Percentiles rank a stretch among this genome's conserved stretches.
These are phyloP conservation scores for Apocheima hispidaria DNA, from an alignment of 2,888 invertebrate species.

Conservation along the genomic window DNA sequence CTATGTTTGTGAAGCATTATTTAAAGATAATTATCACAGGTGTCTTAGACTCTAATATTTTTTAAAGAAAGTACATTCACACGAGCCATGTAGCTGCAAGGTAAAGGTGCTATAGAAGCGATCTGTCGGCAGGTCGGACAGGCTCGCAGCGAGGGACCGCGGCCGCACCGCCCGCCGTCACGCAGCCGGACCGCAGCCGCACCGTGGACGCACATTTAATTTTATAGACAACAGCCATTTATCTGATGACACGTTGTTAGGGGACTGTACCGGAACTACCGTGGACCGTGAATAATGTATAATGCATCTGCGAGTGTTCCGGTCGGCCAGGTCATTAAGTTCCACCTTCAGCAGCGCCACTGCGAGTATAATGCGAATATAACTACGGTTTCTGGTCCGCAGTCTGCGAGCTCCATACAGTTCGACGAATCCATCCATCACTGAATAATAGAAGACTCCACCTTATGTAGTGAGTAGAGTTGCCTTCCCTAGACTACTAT, in stretches of 20 bases:
- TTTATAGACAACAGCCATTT: constrained; percentile 9
- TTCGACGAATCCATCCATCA: not conserved
- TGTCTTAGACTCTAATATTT: not conserved
- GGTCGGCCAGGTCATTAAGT: not conserved
- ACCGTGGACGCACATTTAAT: not conserved
- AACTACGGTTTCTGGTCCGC: not conserved
- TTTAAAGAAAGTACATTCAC: no score
- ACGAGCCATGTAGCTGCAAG: no score
- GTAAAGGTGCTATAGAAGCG: no score
- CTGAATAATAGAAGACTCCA: not conserved
- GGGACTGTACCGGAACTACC: constrained; percentile 7
- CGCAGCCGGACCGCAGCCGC: not conserved
- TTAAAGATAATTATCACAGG: no score
- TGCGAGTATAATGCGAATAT: not conserved
- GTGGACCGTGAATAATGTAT: constrained; percentile 21
- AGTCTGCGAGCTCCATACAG: not conserved
- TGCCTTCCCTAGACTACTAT: not conserved
- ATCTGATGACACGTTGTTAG: constrained; percentile 19
- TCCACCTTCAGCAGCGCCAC: not conserved
- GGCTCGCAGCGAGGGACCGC: not conserved
- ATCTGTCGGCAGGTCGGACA: not conserved
- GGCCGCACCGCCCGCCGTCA: not conserved
- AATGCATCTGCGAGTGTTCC: constrained; percentile 9
- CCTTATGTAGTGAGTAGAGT: not conserved
- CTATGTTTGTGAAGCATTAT: no score